Conservation (phyloP, 1,140 invertebrate genomes). For the Zaprionus camerounensis region DNA sequence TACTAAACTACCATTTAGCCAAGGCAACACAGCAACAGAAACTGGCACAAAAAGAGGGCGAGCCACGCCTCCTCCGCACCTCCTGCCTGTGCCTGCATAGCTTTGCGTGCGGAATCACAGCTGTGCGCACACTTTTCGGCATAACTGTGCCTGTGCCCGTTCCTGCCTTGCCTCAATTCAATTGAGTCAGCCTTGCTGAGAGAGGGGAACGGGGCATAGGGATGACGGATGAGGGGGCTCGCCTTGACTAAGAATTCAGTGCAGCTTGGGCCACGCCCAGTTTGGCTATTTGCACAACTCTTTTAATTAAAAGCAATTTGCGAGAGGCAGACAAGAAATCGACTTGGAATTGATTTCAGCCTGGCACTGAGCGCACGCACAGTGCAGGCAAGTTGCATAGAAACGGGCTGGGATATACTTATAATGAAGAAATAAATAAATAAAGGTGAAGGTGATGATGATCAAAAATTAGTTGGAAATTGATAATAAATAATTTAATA, state of each 20-base stretch:
- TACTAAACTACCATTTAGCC: slow-evolving; percentile 27
- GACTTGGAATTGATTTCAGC: slow-evolving; percentile 76
- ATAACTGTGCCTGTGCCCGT: slow-evolving; percentile 12
- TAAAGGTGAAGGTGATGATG: neutral
- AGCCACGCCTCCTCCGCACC: neutral
- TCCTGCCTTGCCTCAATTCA: slow-evolving; percentile 40
- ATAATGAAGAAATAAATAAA: slow-evolving; percentile 5
- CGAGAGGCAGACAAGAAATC: slow-evolving; percentile 60
- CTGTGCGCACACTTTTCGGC: slow-evolving; percentile 10
- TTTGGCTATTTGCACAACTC: slow-evolving; percentile 55
- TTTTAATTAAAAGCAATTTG: slow-evolving; percentile 82
- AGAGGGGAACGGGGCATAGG: neutral
- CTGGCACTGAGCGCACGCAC: slow-evolving; percentile 6
- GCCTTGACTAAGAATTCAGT: slow-evolving; percentile 10
- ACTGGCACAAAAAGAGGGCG: slow-evolving; percentile 26
- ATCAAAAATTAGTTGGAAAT: neutral
- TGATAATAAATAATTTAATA: neutral
- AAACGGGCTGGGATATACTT: neutral
- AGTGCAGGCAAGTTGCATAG: slow-evolving; percentile 13
- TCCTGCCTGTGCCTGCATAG: neutral
- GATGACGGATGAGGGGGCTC: neutral
- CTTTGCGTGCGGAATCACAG: slow-evolving; percentile 24
- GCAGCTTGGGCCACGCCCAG: slow-evolving; percentile 23
- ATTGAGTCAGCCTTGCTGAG: slow-evolving; percentile 17
- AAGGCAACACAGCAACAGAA: slow-evolving; percentile 4